phyloP scores from a whole-genome alignment of 2,113 vertebrate genomes.

The Sylvia atricapilla region DNA sequence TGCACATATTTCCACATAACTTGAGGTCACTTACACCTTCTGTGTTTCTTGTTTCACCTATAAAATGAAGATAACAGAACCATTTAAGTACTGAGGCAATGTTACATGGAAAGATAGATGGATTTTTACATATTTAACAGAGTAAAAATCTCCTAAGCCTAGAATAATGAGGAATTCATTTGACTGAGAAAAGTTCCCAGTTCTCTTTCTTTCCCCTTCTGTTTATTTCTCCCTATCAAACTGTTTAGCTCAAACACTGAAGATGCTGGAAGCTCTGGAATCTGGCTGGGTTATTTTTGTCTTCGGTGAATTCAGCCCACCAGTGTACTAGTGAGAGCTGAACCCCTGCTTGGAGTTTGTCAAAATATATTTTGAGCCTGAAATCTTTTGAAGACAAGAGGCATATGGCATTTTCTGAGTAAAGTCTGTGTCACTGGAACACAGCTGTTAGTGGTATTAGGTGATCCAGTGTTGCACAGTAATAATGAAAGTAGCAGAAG shows the following conservation, averaged over 20 bases:
- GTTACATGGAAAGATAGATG: background rate
- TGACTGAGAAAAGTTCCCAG: background rate
- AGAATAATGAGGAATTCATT: background rate
- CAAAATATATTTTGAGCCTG: background rate
- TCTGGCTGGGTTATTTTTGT: slow-evolving; percentile 1
- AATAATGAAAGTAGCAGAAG: background rate
- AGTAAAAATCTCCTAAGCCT: background rate
- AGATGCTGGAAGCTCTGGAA: background rate
- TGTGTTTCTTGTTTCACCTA: background rate
- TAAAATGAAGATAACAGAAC: background rate
- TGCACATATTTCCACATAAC: background rate
- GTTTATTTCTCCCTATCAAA: background rate
- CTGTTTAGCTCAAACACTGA: background rate
- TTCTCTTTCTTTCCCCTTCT: background rate
- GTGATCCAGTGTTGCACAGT: background rate
- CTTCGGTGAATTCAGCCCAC: background rate
- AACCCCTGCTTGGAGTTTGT: background rate
- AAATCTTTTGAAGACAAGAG: background rate
- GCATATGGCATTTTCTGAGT: background rate
- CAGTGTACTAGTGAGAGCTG: background rate
- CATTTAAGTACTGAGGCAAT: background rate
- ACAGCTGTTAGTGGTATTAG: background rate
- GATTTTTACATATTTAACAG: background rate
- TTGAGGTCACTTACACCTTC: background rate
- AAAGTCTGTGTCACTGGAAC: background rate